Evolutionary conservation across 2,888 invertebrate genomes (phyloP), one percentile per base, ranked within the genome.

Genomic region (Sarcophaga carnaria): DNA sequence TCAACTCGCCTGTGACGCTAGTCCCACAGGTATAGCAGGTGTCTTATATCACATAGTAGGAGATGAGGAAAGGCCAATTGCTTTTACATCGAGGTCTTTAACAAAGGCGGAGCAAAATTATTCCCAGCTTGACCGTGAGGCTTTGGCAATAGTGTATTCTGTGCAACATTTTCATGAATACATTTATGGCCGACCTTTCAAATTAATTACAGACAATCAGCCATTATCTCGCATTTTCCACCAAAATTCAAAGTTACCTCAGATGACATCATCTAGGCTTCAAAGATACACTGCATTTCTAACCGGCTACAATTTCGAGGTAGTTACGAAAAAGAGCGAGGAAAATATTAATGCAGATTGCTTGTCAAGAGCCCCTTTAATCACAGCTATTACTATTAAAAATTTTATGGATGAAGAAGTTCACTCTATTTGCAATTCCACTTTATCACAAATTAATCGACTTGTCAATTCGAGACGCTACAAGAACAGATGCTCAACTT

Each of bases 401-500:
- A 59, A 60, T 72, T 60, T 60, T 12, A 60, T 72, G 2, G 60
- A 60, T 11, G 3, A 60, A 3, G 72, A 59, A 27, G 37, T 72
- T 11, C 37, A 72, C 14, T n/a, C 8, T 2, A 72, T 60, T 10
- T n/a, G 59, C 12, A 1, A 60, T 45, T 67, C 67, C 20, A 67
- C 45, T 45, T n/a, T 66, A 27, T 37, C 20, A 20, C 70, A 70
- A 70, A 70, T 70, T 0, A 54, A 22, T 17, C n/a, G n/a, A n/a
- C n/a, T n/a, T n/a, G 17, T 22, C 22, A 49, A 54, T 14, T 4
- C 27, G 88, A 84, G 49, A 67, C 12, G 88, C 78, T 79, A 84
- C 84, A 17, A 54, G 45, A 60, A 75, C 70, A 37, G 79, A 86
- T 74, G 63, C 59, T 60, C 6, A 67, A 47, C 78, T 85, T n/a